Conservation (phyloP, 2,113 vertebrate genomes). For the Lagopus muta region DNA sequence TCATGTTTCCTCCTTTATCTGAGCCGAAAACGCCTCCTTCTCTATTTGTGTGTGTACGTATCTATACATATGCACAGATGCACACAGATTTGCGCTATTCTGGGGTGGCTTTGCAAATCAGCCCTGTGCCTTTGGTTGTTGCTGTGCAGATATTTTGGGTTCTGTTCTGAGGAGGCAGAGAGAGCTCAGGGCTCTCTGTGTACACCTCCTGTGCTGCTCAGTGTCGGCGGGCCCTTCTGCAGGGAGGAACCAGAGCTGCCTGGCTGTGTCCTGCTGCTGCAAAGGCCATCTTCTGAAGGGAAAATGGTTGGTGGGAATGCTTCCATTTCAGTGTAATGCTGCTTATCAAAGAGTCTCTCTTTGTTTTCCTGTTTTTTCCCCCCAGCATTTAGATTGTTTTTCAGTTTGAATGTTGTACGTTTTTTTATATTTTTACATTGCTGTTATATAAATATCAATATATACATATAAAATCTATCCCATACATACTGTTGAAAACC, state of each 20-base stretch:
- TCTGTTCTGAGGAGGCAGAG: rapidly evolving
- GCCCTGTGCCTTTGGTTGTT: background rate
- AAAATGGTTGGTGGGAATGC: background rate
- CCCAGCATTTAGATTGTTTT: background rate
- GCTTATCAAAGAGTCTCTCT: background rate
- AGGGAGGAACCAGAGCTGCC: background rate
- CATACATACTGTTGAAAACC: rapidly evolving
- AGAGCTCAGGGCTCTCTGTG: background rate
- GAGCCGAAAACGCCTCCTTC: background rate
- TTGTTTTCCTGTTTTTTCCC: background rate
- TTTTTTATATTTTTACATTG: background rate
- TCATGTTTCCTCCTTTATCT: background rate
- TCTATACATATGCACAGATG: rapidly evolving
- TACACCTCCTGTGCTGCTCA: rapidly evolving
- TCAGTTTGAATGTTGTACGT: background rate
- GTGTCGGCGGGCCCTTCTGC: background rate
- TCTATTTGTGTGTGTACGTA: background rate
- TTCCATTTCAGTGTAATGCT: background rate
- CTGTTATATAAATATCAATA: background rate
- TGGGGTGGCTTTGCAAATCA: background rate
- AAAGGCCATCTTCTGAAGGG: background rate
- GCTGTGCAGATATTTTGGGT: background rate
- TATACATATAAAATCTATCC: background rate
- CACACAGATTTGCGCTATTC: background rate
- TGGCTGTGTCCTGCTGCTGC: rapidly evolving